These are phyloP conservation scores for Pseudomyrmex concolor DNA, from an alignment of 1,140 invertebrate genomes.

Conservation along the genomic window DNA sequence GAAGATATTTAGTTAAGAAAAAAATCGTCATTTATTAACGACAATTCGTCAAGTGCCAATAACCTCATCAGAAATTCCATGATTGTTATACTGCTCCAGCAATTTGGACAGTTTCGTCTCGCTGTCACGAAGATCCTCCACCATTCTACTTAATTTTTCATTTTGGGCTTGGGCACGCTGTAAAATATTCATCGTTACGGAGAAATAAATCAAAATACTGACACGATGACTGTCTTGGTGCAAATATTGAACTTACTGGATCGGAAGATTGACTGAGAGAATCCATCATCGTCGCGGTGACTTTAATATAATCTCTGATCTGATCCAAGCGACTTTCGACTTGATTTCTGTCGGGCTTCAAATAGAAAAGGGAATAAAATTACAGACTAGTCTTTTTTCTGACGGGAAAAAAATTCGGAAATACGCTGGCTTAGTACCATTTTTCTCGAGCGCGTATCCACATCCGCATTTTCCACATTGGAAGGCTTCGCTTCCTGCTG, in stretches of 20 bases:
- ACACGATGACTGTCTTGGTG: neutral
- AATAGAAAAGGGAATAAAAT: slow-evolving; percentile 16
- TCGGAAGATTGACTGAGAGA: slow-evolving; percentile 87
- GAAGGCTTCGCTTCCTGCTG: slow-evolving; percentile 73
- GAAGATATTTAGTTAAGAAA: neutral
- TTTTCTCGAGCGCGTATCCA: slow-evolving; percentile 40
- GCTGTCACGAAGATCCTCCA: slow-evolving; percentile 83
- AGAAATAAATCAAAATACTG: slow-evolving; percentile 44
- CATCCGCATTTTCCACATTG: slow-evolving; percentile 71
- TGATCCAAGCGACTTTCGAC: slow-evolving; percentile 87
- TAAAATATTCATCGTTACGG: slow-evolving; percentile 45
- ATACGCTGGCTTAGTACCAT: slow-evolving; percentile 70
- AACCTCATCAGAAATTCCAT: slow-evolving; percentile 79
- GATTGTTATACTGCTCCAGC: slow-evolving; percentile 79
- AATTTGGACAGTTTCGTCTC: slow-evolving; percentile 82
- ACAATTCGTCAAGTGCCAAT: slow-evolving; percentile 46
- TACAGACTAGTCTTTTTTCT: too few relatives aligned
- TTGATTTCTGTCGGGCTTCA: slow-evolving; percentile 85
- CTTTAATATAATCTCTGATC: slow-evolving; percentile 87
- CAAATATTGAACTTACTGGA: slow-evolving; percentile 83
- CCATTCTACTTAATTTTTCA: slow-evolving; percentile 82
- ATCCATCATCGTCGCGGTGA: slow-evolving; percentile 87
- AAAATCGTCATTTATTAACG: neutral
- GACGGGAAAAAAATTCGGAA: too few relatives aligned
- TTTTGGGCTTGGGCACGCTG: slow-evolving; percentile 81